Conservation (phyloP, 2,888 invertebrate species). For the Ectemnius continuus region DNA sequence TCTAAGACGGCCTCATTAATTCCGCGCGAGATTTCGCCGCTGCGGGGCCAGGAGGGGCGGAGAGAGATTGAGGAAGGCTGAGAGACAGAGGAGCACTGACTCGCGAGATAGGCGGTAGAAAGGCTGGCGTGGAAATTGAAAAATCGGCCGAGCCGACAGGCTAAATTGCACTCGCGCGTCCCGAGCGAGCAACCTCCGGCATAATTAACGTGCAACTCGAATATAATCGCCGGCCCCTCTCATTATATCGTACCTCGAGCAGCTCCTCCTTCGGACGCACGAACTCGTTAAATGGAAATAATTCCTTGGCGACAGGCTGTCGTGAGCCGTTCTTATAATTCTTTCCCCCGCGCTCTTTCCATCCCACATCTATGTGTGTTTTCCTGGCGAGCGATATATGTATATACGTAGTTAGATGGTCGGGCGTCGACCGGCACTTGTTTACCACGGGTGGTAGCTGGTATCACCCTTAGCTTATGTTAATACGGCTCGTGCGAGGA, state of each 20-base stretch:
- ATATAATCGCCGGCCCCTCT: conserved; percentile 59
- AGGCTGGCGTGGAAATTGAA: conserved; percentile 43
- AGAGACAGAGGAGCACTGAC: no score
- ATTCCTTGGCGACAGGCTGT: conserved; percentile 55
- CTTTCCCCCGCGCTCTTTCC: conserved; percentile 39
- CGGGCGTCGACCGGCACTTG: no score
- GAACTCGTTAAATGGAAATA: conserved; percentile 56
- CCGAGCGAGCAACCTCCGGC: conserved; percentile 34
- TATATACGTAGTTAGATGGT: no score
- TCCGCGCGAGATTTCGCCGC: conserved; percentile 33
- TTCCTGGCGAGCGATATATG: no score
- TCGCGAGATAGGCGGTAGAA: conserved; percentile 11
- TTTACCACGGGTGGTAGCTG: neutral
- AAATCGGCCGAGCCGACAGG: conserved; percentile 47
- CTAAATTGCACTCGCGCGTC: conserved; percentile 42
- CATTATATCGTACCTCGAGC: conserved; percentile 44
- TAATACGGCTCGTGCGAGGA: conserved; percentile 49
- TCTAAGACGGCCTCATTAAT: conserved; percentile 50
- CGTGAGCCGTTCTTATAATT: conserved; percentile 53
- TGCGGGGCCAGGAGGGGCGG: neutral
- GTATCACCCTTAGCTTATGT: conserved; percentile 57
- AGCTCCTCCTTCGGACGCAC: conserved; percentile 2
- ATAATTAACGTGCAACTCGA: conserved; percentile 53
- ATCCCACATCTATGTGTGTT: conserved; percentile 1
- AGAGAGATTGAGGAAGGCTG: conserved; percentile 1